Percentiles rank a stretch among this genome's conserved stretches.
Evolutionary conservation across 1,140 invertebrate species (phyloP).

Genomic region (Calliopsis andreniformis): DNA sequence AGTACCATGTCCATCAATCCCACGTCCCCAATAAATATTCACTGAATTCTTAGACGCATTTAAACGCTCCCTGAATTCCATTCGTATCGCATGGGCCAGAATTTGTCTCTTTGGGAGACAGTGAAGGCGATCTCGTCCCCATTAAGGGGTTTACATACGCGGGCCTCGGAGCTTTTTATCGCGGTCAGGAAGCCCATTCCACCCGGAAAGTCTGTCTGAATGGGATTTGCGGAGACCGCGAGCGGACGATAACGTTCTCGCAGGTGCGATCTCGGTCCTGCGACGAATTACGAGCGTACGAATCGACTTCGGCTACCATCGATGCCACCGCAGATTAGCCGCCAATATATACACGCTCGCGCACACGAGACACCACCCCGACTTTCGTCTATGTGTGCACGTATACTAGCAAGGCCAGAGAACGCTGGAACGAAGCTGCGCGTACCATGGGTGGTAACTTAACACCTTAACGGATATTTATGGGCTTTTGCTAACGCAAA

Average conservation of each 20-base stretch:
- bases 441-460: slow-evolving; percentile 65
- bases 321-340: slow-evolving; percentile 58
- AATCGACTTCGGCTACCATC: slow-evolving; percentile 62
- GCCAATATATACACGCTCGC: slow-evolving; percentile 34
- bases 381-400: neutral
- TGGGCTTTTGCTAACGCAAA: slow-evolving; percentile 57
- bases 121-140: slow-evolving; percentile 24
- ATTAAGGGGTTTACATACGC: slow-evolving; percentile 19
- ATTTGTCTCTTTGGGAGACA: slow-evolving; percentile 17
- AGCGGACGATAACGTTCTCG: slow-evolving; percentile 37
- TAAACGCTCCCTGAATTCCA: neutral
- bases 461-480: slow-evolving; percentile 66
- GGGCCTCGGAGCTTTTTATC: slow-evolving; percentile 19
- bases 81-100: neutral
- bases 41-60: neutral
- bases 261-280: slow-evolving; percentile 22
- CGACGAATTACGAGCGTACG: slow-evolving; percentile 58
- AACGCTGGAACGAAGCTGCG: slow-evolving; percentile 36
- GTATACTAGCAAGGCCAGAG: neutral
- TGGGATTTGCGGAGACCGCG: slow-evolving; percentile 18
- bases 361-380: neutral
- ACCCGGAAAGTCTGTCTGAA: neutral
- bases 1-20: too few relatives aligned
- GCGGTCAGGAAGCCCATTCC: slow-evolving; percentile 7
- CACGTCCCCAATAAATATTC: neutral